Evolutionary conservation across 2,113 vertebrate species (phyloP), one percentile per base, ranked within the genome.

Genomic region (Cyrtonyx montezumae): DNA sequence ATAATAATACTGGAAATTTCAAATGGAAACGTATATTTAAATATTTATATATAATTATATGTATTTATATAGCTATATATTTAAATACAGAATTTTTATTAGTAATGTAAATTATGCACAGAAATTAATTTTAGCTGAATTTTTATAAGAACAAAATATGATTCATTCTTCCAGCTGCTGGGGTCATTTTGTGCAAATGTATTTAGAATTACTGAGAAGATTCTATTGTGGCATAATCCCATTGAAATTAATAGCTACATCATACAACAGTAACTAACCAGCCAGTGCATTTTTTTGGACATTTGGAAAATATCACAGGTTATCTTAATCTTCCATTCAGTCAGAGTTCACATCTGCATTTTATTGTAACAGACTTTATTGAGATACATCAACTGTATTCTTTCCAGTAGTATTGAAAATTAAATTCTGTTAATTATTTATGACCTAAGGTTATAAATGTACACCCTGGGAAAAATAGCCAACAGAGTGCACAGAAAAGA

Each of bases 231-330:
- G 28, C 56, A 79, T 94, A 90, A 80, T 83, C 76, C 51, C 10
- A 67, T 6, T 90, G 66, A 91, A 87, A 91, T 69, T 21, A 94
- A 92, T 45, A 83, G n/a, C 51, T 84, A n/a, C 22, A 77, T 56
- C 79, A 48, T 61, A 51, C 18, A 68, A 65, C 22, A 68, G 19
- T 85, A 82, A 79, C 67, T 92, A 70, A 34, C 34, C 42, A 91
- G 66, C 9, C 4, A 16, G 11, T 34, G n/a, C 10, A 12, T n/a
- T n/a, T 75, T 53, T 89, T 81, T 58, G 40, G 15, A 61, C 22
- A 56, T 90, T 89, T 80, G 71, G 68, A 84, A 94, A 86, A 83
- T 75, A 85, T 58, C n/a, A 53, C 71, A 92, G 59, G 91, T 95
- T 87, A 92, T 85, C 36, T 68, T 48, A 87, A 68, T 68, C 71